phyloP scores from a whole-genome alignment of 2,888 invertebrate genomes.

The Nephrotoma appendiculata region DNA sequence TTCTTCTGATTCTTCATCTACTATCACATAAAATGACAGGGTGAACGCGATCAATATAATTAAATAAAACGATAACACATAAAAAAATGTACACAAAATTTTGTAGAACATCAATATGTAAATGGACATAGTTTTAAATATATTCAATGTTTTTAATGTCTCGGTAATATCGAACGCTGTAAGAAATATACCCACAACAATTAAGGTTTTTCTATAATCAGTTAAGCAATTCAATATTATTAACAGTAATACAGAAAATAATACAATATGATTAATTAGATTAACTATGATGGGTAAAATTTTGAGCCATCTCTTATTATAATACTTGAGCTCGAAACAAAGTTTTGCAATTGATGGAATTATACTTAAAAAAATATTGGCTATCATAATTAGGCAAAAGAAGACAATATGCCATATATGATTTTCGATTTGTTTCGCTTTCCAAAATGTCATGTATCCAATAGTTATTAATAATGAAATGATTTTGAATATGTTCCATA shows the following conservation, averaged over 20 bases:
- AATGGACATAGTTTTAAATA: conserved; percentile 45
- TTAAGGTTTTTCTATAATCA: conserved; percentile 16
- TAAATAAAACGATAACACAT: conserved; percentile 64
- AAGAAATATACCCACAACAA: conserved; percentile 57
- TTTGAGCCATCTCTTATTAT: too few species aligned
- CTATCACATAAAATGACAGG: conserved; percentile 60
- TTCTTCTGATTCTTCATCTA: not conserved
- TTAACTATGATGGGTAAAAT: too few species aligned
- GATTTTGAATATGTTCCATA: not conserved
- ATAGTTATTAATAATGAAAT: not conserved
- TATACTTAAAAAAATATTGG: too few species aligned
- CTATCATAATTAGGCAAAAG: too few species aligned
- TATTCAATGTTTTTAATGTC: conserved; percentile 63
- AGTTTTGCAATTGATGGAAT: too few species aligned
- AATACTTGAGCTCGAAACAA: too few species aligned
- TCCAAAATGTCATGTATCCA: not conserved
- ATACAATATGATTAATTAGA: too few species aligned
- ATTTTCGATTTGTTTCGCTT: not conserved
- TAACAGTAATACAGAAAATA: too few species aligned
- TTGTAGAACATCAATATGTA: conserved; percentile 72
- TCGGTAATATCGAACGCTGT: conserved; percentile 64
- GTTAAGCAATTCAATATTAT: not conserved
- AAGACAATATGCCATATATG: too few species aligned
- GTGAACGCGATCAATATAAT: conserved; percentile 70
- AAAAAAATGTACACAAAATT: conserved; percentile 64